phyloP scores from a whole-genome alignment of 2,888 invertebrate species.

The Tolmerus cingulatus region DNA sequence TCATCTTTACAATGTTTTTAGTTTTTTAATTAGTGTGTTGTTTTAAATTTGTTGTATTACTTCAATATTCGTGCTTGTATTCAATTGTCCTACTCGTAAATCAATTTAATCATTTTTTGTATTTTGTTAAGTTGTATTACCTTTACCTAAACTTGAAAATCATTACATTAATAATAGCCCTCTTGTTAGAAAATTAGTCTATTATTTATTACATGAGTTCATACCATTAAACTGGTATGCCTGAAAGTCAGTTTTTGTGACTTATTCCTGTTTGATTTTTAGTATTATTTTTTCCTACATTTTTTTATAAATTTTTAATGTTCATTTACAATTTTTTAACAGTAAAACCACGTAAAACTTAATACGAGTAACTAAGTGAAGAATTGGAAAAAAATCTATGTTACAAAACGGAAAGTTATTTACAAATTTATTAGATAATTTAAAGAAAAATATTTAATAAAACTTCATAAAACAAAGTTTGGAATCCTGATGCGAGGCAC shows the following conservation, averaged over 20 bases:
- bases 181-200: constrained; percentile 22
- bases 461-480: background rate
- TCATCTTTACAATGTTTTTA: background rate
- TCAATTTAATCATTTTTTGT: background rate
- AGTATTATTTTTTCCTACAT: background rate
- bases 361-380: background rate
- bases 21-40: background rate
- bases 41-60: background rate
- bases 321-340: background rate
- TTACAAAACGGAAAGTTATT: background rate
- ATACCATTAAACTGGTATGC: constrained; percentile 32
- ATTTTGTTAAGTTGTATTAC: background rate
- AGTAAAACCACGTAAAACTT: background rate
- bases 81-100: constrained; percentile 17
- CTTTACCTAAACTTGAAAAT: constrained; percentile 6
- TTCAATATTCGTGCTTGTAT: constrained; percentile 18
- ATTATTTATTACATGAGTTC: background rate
- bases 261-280: constrained; percentile 20
- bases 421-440: background rate
- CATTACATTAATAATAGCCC: constrained; percentile 16
- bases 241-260: background rate
- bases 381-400: background rate
- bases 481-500: background rate
- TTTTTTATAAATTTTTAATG: background rate
- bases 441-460: background rate